Conservation (phyloP, 2,888 invertebrate genomes). For the Panopea generosa region DNA sequence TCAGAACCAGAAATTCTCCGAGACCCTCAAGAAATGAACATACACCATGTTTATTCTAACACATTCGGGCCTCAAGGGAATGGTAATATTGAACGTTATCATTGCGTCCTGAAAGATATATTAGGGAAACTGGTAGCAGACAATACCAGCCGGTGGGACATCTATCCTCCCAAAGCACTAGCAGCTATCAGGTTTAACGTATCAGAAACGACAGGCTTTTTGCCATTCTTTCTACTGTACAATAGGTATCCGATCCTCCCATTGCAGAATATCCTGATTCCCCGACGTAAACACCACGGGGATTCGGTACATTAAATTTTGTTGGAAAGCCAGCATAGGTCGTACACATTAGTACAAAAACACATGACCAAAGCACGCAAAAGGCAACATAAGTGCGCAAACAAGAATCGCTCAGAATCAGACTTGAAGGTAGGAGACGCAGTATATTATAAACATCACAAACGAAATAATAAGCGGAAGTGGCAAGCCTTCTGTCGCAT, state of each 20-base stretch:
- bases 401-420: not conserved
- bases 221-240: slow-evolving; percentile 52
- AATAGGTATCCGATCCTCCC: slow-evolving; percentile 51
- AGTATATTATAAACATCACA: too few relatives aligned
- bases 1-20: slow-evolving; percentile 12
- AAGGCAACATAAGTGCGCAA: not conserved
- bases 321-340: not conserved
- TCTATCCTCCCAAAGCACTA: slow-evolving; percentile 48
- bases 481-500: too few relatives aligned
- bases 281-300: slow-evolving; percentile 8
- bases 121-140: slow-evolving; percentile 32
- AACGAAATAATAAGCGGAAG: too few relatives aligned
- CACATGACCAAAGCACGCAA: not conserved
- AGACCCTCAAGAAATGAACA: slow-evolving; percentile 27
- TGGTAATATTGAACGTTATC: slow-evolving; percentile 27
- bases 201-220: slow-evolving; percentile 37
- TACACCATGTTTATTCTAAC: slow-evolving; percentile 27
- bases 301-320: too few relatives aligned
- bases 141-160: slow-evolving; percentile 44
- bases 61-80: slow-evolving; percentile 29
- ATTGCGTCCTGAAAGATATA: slow-evolving; percentile 34
- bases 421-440: too few relatives aligned
- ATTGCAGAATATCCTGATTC: slow-evolving; percentile 50
- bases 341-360: not conserved
- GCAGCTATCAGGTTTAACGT: slow-evolving; percentile 44